phyloP scores from a whole-genome alignment of 2,113 vertebrate genomes.

The Chiloscyllium plagiosum region DNA sequence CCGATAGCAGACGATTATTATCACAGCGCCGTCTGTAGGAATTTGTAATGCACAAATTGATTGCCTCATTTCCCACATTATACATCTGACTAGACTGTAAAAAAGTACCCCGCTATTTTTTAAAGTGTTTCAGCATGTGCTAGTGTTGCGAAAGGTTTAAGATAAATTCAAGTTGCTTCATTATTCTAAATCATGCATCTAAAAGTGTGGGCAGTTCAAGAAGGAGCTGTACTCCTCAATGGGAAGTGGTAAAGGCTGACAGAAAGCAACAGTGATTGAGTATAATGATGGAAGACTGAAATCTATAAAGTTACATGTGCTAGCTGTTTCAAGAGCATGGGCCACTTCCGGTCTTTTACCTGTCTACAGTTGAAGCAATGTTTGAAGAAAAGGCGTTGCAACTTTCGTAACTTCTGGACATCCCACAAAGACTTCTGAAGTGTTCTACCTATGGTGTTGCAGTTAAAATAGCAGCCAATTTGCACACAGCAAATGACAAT shows the following conservation, averaged over 20 bases:
- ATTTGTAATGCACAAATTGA: background rate
- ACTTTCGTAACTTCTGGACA: background rate
- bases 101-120: background rate
- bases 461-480: background rate
- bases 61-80: background rate
- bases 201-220: background rate
- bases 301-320: background rate
- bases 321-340: background rate
- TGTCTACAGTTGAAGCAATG: background rate
- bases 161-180: background rate
- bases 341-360: background rate
- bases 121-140: background rate
- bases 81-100: background rate
- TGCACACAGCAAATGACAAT: background rate
- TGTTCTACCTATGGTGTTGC: background rate
- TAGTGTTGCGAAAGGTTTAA: background rate
- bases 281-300: background rate
- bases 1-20: no score
- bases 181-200: background rate
- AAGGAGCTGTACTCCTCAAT: background rate
- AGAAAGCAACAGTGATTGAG: background rate
- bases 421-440: background rate
- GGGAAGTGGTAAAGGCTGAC: background rate
- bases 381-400: background rate
- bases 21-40: background rate